Percentiles rank a stretch among this genome's conserved stretches.
Conservation (phyloP, 2,113 vertebrate species). For the Ciconia maguari region DNA sequence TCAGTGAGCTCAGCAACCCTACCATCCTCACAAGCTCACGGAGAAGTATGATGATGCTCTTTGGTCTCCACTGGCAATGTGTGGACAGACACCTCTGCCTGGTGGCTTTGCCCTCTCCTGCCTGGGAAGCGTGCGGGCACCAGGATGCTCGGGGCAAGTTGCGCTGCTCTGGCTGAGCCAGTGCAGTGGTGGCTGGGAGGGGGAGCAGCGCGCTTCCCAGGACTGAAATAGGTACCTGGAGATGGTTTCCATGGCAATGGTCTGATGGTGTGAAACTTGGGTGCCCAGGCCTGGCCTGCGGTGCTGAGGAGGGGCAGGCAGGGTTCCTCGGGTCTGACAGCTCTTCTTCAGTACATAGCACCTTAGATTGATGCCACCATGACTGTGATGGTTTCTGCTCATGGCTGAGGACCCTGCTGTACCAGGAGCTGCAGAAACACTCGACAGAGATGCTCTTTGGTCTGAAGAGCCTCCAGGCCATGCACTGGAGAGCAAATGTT, state of each 20-base stretch:
- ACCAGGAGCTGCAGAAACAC: not conserved
- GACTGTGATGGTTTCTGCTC: accelerated
- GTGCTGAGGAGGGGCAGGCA: not conserved
- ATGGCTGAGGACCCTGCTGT: not conserved
- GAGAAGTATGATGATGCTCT: not conserved
- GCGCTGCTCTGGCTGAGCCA: not conserved
- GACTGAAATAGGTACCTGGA: not conserved
- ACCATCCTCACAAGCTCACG: not conserved
- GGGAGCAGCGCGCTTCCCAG: accelerated
- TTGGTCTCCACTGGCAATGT: not conserved
- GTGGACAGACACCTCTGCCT: not conserved
- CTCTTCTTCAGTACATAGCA: not conserved
- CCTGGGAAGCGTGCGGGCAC: not conserved
- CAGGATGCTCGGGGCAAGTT: not conserved
- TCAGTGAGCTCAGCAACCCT: not conserved
- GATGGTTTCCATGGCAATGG: not conserved
- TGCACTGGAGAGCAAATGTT: not conserved
- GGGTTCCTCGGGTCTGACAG: accelerated
- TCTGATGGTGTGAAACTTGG: not conserved
- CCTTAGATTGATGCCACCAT: not conserved
- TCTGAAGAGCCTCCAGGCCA: not conserved
- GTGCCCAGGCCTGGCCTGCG: not conserved
- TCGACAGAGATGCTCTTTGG: not conserved
- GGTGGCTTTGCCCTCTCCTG: not conserved
- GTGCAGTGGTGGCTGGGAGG: not conserved